Percentiles rank a stretch among this genome's conserved stretches.
Evolutionary conservation across 2,888 invertebrate species (phyloP).

Genomic region (Athrips mouffetella): DNA sequence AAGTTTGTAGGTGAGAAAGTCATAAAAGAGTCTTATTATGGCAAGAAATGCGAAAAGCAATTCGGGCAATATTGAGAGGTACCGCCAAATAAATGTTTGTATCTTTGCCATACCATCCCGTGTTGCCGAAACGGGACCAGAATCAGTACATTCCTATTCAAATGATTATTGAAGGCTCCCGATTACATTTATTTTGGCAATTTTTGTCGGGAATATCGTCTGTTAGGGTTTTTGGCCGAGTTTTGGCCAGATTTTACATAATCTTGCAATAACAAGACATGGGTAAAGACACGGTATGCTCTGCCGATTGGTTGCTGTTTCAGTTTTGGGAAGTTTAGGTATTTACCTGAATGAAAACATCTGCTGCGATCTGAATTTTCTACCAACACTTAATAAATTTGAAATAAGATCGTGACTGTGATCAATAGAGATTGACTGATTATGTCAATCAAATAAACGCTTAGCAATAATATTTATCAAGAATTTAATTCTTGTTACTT

Average conservation of each 20-base stretch:
- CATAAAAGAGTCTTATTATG: constrained; percentile 36
- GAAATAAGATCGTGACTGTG: no score
- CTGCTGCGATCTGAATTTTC: background rate
- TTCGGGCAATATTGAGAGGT: constrained; percentile 32
- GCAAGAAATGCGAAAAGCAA: constrained; percentile 23
- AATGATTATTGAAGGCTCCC: constrained; percentile 71
- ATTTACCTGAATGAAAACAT: background rate
- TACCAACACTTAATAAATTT: no score
- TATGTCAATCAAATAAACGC: no score
- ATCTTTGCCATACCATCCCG: constrained; percentile 26
- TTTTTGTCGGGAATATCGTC: constrained; percentile 36
- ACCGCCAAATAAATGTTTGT: constrained; percentile 36
- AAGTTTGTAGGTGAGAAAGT: constrained; percentile 32
- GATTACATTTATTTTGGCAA: constrained; percentile 69
- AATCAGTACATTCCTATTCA: constrained; percentile 75
- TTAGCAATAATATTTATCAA: no score
- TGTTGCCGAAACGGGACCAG: constrained; percentile 30
- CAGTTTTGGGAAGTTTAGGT: background rate
- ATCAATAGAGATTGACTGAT: no score
- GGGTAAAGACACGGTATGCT: constrained; percentile 10
- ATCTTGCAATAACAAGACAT: constrained; percentile 25
- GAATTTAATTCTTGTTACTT: no score
- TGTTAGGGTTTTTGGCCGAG: constrained; percentile 33
- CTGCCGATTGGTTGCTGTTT: background rate
- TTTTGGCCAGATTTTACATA: constrained; percentile 30